Evolutionary conservation across 2,797 vertebrate genomes (phyloP).

Genomic region (Amniataba percoides): DNA sequence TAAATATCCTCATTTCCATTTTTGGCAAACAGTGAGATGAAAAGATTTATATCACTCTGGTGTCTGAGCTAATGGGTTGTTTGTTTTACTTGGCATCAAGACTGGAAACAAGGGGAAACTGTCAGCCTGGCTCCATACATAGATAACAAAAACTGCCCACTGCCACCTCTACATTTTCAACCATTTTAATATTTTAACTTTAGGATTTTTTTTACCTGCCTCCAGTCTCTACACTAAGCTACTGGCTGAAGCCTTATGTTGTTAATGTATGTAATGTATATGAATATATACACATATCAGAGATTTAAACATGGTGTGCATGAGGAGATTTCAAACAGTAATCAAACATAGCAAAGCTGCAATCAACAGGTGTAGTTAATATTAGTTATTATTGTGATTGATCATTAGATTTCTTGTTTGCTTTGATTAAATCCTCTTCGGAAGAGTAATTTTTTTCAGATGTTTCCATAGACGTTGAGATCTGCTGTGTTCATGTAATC

Average conservation of each 20-base stretch:
- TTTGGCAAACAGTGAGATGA: not conserved
- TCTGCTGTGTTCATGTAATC: constrained; percentile 65
- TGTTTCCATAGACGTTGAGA: constrained; percentile 69
- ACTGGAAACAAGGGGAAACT: not conserved
- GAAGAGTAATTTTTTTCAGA: constrained; percentile 34
- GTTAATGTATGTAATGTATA: no score
- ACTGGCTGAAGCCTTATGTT: not conserved
- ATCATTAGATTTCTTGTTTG: not conserved
- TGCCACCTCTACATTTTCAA: not conserved
- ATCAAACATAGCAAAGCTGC: not conserved
- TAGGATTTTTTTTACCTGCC: not conserved
- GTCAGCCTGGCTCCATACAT: not conserved
- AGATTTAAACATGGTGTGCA: not conserved
- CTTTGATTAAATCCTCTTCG: not conserved
- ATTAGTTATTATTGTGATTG: not conserved
- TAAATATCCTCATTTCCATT: not conserved
- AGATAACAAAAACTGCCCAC: not conserved
- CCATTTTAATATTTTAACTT: no score
- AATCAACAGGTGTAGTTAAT: not conserved
- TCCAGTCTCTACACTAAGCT: not conserved
- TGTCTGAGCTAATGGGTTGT: not conserved
- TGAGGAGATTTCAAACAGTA: not conserved
- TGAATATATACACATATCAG: no score
- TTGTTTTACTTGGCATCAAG: not conserved
- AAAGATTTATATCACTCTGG: not conserved